These are phyloP conservation scores for Drosophila conformis DNA, from an alignment of 2,888 invertebrate genomes.

Conservation along the genomic window DNA sequence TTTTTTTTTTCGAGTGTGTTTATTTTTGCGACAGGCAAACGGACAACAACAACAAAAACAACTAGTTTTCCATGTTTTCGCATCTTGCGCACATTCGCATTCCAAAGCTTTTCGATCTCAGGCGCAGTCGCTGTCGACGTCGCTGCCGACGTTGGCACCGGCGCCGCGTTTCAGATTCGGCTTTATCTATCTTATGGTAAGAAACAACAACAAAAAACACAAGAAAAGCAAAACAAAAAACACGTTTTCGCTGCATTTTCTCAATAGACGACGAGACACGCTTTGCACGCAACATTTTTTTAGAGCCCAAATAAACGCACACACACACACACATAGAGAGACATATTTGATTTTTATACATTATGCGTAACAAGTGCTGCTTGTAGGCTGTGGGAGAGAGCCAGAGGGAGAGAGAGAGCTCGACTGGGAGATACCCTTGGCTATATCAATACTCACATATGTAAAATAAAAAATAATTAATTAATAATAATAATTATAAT, in stretches of 20 bases:
- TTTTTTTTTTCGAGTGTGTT: conserved; percentile 66
- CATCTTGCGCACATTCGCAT: conserved; percentile 55
- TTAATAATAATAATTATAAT: too few species aligned
- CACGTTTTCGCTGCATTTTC: conserved; percentile 66
- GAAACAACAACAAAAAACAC: conserved; percentile 10
- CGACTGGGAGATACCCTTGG: neutral
- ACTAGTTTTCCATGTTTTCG: conserved; percentile 74
- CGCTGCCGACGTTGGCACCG: conserved; percentile 25
- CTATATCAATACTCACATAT: conserved; percentile 9
- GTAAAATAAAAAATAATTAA: neutral
- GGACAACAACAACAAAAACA: conserved; percentile 57
- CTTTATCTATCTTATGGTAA: conserved; percentile 59
- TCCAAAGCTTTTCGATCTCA: conserved; percentile 36
- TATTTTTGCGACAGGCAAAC: conserved; percentile 31
- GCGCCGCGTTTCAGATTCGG: conserved; percentile 56
- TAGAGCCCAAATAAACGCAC: conserved; percentile 9
- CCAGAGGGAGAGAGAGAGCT: neutral
- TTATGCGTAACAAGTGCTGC: conserved; percentile 48
- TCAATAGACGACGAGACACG: conserved; percentile 49
- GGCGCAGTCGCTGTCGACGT: conserved; percentile 19
- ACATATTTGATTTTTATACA: conserved; percentile 22
- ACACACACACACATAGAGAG: conserved; percentile 5
- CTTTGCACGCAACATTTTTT: conserved; percentile 30
- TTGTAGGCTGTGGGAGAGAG: neutral
- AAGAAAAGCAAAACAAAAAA: conserved; percentile 61